phyloP scores from a whole-genome alignment of 2,113 vertebrate species.

The Poeciliopsis retropinna region DNA sequence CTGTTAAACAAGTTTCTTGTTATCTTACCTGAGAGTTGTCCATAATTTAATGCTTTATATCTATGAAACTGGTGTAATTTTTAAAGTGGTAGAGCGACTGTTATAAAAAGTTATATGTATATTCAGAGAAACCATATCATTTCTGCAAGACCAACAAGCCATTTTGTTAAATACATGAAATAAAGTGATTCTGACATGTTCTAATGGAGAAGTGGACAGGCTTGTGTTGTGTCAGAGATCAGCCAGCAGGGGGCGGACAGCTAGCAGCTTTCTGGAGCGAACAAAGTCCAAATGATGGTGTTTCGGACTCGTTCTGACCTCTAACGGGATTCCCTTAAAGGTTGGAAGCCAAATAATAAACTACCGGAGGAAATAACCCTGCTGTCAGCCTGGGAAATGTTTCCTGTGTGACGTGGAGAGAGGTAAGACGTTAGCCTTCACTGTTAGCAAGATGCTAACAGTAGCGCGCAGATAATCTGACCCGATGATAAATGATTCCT shows the following conservation, averaged over 20 bases:
- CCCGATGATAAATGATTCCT: not conserved
- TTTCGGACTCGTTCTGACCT: not conserved
- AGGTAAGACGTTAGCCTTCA: slow-evolving; percentile 14
- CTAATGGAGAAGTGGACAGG: not conserved
- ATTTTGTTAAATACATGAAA: slow-evolving; percentile 70
- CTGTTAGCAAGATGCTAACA: slow-evolving; percentile 23
- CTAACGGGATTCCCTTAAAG: not conserved
- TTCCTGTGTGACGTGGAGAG: not conserved
- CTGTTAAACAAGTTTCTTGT: not conserved
- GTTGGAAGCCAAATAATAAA: not conserved
- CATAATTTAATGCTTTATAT: slow-evolving; percentile 41
- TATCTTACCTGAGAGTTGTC: slow-evolving; percentile 22
- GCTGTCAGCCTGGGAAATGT: not conserved
- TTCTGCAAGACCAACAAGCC: slow-evolving; percentile 74
- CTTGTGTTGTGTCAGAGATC: not conserved
- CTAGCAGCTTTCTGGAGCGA: no score
- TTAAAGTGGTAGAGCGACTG: slow-evolving; percentile 66
- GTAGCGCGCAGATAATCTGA: not conserved
- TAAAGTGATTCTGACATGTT: slow-evolving; percentile 52
- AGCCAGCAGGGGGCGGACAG: slow-evolving; percentile 51
- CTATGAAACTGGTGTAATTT: slow-evolving; percentile 43
- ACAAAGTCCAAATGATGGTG: slow-evolving; percentile 22
- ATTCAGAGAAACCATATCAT: slow-evolving; percentile 59
- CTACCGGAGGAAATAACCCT: not conserved
- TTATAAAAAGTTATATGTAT: slow-evolving; percentile 71